Evolutionary conservation across 2,797 vertebrate genomes (phyloP), one percentile per base, ranked within the genome.

Genomic region (Myotis vivesi): DNA sequence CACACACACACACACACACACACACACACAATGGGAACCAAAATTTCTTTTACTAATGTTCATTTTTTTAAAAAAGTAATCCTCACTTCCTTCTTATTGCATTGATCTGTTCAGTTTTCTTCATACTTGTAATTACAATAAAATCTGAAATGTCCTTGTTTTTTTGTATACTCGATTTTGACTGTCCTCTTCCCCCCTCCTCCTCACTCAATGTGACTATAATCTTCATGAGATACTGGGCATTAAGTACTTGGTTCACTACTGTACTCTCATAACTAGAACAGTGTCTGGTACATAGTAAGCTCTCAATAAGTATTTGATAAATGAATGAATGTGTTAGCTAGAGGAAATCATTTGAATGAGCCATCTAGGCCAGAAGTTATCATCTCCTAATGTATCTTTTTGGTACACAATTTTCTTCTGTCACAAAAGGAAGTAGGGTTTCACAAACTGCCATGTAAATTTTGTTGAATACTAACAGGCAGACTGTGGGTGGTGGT

Each of bases 391-490:
- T 75, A 76, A 55, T 51, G 1, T 28, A 33, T 41, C 41, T 72
- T 92, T 85, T 33, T 73, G 23, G 69, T 46, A 84, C 5, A 38
- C 23, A 55, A 13, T 33, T 49, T 59, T 87, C 76, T 79, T 87
- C 49, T 91, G 19, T 73, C 82, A 59, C 51, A 49, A 95, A 92
- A 81, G 16, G 25, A 22, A 33, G 7, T 15, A 66, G 30, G 1
- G 28, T 59, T 95, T 96, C 86, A 71, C 33, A 41, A 87, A 44
- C 11, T 77, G 33, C 17, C 8, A 3, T 16, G 36, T 92, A 44
- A 82, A 82, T 94, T 94, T 62, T 17, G 59, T 8, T 75, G 64
- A 72, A 57, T n/a, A 81, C 83, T 95, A 25, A 57, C 7, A 82
- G 66, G 71, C 33, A 44, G 44, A 49, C 19, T 22, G 28, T 53